Conservation (phyloP, 2,888 invertebrate genomes). For the Melanotus villosus region DNA sequence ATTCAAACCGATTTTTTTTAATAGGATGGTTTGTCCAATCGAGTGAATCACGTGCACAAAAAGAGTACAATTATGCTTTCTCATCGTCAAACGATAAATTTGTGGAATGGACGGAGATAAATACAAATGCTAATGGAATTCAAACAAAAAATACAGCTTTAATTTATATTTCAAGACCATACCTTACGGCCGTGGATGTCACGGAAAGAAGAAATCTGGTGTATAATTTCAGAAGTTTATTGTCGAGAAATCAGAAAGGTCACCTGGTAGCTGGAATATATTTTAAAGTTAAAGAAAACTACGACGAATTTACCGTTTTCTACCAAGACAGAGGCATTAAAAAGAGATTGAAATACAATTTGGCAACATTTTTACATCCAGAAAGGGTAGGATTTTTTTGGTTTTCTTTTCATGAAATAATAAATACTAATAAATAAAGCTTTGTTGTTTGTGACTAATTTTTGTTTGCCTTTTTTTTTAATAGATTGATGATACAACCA, state of each 20-base stretch:
- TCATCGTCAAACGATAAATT: constrained; percentile 80
- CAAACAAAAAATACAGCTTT: constrained; percentile 73
- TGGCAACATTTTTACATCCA: constrained; percentile 76
- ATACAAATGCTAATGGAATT: constrained; percentile 77
- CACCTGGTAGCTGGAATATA: constrained; percentile 88
- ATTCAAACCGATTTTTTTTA: too few species aligned
- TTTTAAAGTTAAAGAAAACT: constrained; percentile 78
- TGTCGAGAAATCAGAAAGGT: constrained; percentile 88
- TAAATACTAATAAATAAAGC: too few species aligned
- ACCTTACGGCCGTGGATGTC: constrained; percentile 85
- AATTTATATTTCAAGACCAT: constrained; percentile 85
- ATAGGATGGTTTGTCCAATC: constrained; percentile 91
- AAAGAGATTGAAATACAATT: constrained; percentile 81
- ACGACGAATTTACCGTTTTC: constrained; percentile 82
- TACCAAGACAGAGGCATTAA: constrained; percentile 78
- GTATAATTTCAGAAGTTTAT: constrained; percentile 86
- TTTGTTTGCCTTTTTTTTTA: constrained; percentile 49
- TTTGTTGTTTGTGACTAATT: too few species aligned
- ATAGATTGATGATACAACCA: constrained; percentile 75
- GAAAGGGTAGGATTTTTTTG: constrained; percentile 74
- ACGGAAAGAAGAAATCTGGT: constrained; percentile 92
- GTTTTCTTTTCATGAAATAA: too few species aligned
- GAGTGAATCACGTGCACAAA: constrained; percentile 81
- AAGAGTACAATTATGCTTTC: constrained; percentile 88
- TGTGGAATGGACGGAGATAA: constrained; percentile 88